Evolutionary conservation across 2,888 invertebrate species (phyloP), one percentile per base, ranked within the genome.

Genomic region (Eupeodes latifasciatus): DNA sequence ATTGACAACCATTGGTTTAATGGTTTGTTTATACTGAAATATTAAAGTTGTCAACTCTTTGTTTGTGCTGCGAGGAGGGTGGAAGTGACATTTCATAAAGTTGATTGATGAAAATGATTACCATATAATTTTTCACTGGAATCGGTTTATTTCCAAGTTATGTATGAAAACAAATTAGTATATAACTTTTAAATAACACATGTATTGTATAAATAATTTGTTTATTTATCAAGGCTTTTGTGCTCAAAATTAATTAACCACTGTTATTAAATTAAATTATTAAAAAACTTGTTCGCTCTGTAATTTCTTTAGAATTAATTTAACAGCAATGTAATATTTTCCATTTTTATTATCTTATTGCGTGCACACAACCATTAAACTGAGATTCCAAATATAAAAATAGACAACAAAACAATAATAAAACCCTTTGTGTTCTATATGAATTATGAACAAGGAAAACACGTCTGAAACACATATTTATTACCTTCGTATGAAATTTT

Each of bases 341-440:
- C 57, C 64, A 59, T 74, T 74, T 74, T 74, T 36, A 81, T 80
- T 44, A 5, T 57, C n/a, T 6, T 1, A 11, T 81, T 44, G 81
- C 81, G 74, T 81, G 81, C 40, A 19, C 16, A 9, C 51, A 36
- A 40, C 27, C 59, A 59, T 59, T 59, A 36, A 64, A 81, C 19
- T 51, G 27, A 57, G 55, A 80, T 61, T 36, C 10, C 36, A 27
- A 5, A 40, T 19, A 27, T 4, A 19, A 10, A 57, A 57, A 57
- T 40, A 57, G 5, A 59, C 27, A 12, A 5, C 6, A 44, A n/a
- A 55, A 62, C 14, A 49, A 62, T 61, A 61, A 49, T 49, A 66
- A 61, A 53, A 44, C 11, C 16, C 14, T 19, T 34, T 51, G 36
- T 40, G 16, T n/a, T 62, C 14, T 36, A 61, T 40, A 34, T 57